phyloP scores from a whole-genome alignment of 2,113 vertebrate species.

The Entosphenus tridentatus region DNA sequence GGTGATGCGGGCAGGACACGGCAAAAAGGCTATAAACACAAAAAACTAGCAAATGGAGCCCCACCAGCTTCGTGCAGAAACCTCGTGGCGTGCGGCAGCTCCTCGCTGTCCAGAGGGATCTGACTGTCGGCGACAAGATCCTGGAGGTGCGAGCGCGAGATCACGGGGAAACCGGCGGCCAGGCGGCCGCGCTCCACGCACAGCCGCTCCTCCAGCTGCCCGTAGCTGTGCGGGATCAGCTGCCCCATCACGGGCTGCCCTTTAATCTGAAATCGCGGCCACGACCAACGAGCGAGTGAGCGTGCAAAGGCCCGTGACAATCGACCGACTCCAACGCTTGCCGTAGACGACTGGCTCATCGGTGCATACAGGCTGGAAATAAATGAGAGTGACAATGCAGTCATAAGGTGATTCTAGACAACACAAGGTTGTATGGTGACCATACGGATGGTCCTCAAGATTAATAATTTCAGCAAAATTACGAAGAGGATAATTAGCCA shows the following conservation, averaged over 20 bases:
- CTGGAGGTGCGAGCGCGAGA: conserved; percentile 36
- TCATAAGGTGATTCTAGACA: too few relatives aligned
- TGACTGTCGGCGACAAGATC: conserved; percentile 52
- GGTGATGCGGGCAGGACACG: too few relatives aligned
- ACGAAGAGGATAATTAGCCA: not conserved
- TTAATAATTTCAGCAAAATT: not conserved
- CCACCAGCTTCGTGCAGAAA: conserved; percentile 83
- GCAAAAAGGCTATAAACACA: too few relatives aligned
- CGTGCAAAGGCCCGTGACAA: too few relatives aligned
- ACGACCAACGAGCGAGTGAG: too few relatives aligned
- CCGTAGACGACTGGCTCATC: too few relatives aligned
- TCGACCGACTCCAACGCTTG: too few relatives aligned
- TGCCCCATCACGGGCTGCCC: conserved; percentile 79
- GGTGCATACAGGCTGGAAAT: too few relatives aligned
- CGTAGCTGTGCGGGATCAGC: conserved; percentile 75
- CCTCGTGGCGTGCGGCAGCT: conserved; percentile 60
- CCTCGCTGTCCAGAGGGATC: conserved; percentile 62
- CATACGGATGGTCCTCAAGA: too few relatives aligned
- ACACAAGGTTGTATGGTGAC: too few relatives aligned
- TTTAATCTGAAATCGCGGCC: conserved; percentile 32
- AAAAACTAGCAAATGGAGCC: not conserved
- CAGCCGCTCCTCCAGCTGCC: conserved; percentile 61
- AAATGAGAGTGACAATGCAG: too few relatives aligned
- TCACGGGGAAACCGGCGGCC: conserved; percentile 56
- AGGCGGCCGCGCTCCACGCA: conserved; percentile 37